Percentiles rank a stretch among this genome's conserved stretches.
phyloP scores from a whole-genome alignment of 2,797 vertebrate genomes.

The Peromyscus eremicus region DNA sequence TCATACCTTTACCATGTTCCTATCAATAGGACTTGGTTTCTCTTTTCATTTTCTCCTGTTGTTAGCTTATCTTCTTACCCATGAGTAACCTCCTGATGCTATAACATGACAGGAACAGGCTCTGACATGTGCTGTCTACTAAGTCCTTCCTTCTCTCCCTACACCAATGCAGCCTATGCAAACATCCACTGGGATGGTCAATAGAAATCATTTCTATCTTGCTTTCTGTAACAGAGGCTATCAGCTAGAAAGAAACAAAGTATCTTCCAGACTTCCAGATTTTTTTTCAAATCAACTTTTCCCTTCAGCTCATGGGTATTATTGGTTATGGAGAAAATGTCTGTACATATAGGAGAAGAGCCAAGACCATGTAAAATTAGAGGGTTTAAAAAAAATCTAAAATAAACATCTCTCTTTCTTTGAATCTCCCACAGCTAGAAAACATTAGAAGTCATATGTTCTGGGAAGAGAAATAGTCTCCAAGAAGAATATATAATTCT shows the following conservation, averaged over 20 bases:
- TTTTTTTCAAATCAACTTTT: background rate
- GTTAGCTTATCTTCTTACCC: background rate
- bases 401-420: constrained; percentile 63
- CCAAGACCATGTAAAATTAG: constrained; percentile 3
- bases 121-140: too few species aligned
- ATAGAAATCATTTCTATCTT: background rate
- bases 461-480: constrained; percentile 48
- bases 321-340: constrained; percentile 3
- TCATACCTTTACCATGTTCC: background rate
- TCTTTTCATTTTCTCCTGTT: background rate
- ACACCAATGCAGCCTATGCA: background rate
- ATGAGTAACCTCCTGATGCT: background rate
- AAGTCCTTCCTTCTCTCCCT: background rate
- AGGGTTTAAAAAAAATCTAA: constrained; percentile 21
- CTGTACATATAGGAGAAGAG: background rate
- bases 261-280: background rate
- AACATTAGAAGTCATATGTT: constrained; percentile 27
- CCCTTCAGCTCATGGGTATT: background rate
- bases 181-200: background rate
- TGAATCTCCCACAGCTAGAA: constrained; percentile 64
- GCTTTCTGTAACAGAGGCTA: background rate
- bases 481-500: constrained; percentile 58
- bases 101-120: background rate
- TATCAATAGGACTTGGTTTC: background rate
- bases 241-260: background rate